Percentiles rank a stretch among this genome's conserved stretches.
phyloP scores from a whole-genome alignment of 2,797 vertebrate species.

The Craterocephalus amniculus region DNA sequence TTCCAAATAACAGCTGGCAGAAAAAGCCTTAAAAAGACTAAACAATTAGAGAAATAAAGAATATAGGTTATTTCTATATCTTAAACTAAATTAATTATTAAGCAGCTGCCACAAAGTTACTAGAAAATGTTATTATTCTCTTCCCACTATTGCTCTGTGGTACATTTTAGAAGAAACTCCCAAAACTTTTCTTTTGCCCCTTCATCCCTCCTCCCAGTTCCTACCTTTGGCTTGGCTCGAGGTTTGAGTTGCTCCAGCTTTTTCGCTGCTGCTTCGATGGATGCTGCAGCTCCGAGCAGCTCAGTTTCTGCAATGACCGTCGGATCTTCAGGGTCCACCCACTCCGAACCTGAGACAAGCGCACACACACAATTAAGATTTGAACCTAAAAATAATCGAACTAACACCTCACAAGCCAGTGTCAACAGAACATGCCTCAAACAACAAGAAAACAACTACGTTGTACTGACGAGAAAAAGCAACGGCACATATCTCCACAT shows the following conservation, averaged over 20 bases:
- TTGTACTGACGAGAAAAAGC: slow-evolving; percentile 35
- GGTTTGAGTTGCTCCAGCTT: slow-evolving; percentile 98
- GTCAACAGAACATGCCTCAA: slow-evolving; percentile 63
- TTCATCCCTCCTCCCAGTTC: slow-evolving; percentile 2
- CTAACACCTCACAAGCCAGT: neutral
- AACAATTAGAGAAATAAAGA: neutral
- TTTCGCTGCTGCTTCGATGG: slow-evolving; percentile 97
- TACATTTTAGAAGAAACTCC: neutral
- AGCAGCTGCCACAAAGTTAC: neutral
- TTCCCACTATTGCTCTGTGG: neutral
- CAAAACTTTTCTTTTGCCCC: neutral
- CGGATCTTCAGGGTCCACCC: slow-evolving; percentile 98
- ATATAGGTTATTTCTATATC: neutral
- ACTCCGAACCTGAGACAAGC: slow-evolving; percentile 88
- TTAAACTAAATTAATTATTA: neutral
- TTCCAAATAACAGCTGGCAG: no score
- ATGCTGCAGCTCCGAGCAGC: slow-evolving; percentile 94
- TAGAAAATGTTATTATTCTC: neutral
- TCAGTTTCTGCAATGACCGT: slow-evolving; percentile 97
- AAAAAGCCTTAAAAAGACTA: neutral
- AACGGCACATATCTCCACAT: slow-evolving; percentile 35
- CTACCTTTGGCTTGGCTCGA: slow-evolving; percentile 95
- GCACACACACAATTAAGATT: slow-evolving; percentile 1
- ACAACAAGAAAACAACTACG: slow-evolving; percentile 36
- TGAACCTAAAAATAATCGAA: neutral